Conservation (phyloP, 2,113 vertebrate species). For the Malaclemys terrapin region DNA sequence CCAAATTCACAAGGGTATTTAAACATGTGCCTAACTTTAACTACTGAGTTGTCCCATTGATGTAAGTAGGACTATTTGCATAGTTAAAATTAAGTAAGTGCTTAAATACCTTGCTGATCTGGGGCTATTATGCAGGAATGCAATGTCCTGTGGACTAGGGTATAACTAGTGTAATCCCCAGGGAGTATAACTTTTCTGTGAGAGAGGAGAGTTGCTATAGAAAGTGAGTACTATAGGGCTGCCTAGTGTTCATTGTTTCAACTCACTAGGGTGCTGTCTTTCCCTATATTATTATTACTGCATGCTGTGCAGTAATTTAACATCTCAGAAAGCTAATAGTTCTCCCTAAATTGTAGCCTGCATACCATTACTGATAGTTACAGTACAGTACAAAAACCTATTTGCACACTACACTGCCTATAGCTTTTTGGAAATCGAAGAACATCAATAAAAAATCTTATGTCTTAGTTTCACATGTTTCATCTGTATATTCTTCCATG, state of each 20-base stretch:
- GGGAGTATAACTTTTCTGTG: constrained; percentile 41
- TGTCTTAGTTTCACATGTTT: neutral
- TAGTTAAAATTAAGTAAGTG: neutral
- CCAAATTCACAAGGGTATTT: neutral
- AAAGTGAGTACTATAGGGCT: neutral
- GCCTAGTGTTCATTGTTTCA: constrained; percentile 63
- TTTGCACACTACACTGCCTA: constrained; percentile 56
- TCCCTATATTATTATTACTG: constrained; percentile 63
- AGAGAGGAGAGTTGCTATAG: constrained; percentile 45
- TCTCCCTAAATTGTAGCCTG: constrained; percentile 70
- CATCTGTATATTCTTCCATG: neutral
- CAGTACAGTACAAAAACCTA: constrained; percentile 62
- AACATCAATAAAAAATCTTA: constrained; percentile 47
- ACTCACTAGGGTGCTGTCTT: constrained; percentile 50
- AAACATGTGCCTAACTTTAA: neutral
- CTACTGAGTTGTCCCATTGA: neutral
- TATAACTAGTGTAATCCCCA: constrained; percentile 15
- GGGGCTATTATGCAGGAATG: constrained; percentile 22
- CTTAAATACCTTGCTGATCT: constrained; percentile 35
- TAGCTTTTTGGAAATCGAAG: constrained; percentile 58
- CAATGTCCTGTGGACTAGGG: neutral
- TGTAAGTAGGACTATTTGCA: neutral
- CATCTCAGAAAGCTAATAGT: constrained; percentile 63
- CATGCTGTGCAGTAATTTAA: constrained; percentile 58
- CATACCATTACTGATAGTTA: constrained; percentile 53